phyloP scores from a whole-genome alignment of 2,113 vertebrate genomes.

The Sisor rabdophorus region DNA sequence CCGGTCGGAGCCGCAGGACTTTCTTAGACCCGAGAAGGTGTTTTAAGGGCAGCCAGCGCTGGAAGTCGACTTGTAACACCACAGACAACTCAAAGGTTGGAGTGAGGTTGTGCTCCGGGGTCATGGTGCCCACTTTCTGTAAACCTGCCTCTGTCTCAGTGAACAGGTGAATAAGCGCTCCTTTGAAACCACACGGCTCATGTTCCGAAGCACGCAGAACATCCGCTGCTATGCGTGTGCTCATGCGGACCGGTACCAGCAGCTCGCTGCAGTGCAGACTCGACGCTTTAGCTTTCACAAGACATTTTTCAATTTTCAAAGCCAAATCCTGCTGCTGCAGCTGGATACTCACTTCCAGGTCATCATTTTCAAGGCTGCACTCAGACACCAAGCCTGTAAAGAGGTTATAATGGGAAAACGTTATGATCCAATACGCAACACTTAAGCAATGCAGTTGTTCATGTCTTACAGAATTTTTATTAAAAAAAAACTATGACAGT shows the following conservation, averaged over 20 bases:
- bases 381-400: conserved; percentile 53
- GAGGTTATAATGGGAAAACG: not conserved
- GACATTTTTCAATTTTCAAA: conserved; percentile 60
- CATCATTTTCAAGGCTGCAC: conserved; percentile 54
- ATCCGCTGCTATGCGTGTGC: conserved; percentile 57
- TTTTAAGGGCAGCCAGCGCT: conserved; percentile 62
- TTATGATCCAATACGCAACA: too few relatives aligned
- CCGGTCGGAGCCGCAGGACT: conserved; percentile 65
- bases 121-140: conserved; percentile 58
- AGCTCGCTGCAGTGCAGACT: conserved; percentile 64
- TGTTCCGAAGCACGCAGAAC: conserved; percentile 57
- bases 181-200: conserved; percentile 73
- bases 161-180: conserved; percentile 64
- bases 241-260: conserved; percentile 67
- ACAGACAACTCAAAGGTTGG: conserved; percentile 73
- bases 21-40: conserved; percentile 60
- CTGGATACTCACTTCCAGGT: conserved; percentile 52
- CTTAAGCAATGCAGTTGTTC: not conserved
- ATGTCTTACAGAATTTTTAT: too few relatives aligned
- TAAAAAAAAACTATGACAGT: too few relatives aligned
- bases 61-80: conserved; percentile 58
- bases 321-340: conserved; percentile 52
- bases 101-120: conserved; percentile 55
- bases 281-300: conserved; percentile 64
- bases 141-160: conserved; percentile 58